These are phyloP conservation scores for Lithosia quadra DNA, from an alignment of 2,888 invertebrate species.

Conservation along the genomic window DNA sequence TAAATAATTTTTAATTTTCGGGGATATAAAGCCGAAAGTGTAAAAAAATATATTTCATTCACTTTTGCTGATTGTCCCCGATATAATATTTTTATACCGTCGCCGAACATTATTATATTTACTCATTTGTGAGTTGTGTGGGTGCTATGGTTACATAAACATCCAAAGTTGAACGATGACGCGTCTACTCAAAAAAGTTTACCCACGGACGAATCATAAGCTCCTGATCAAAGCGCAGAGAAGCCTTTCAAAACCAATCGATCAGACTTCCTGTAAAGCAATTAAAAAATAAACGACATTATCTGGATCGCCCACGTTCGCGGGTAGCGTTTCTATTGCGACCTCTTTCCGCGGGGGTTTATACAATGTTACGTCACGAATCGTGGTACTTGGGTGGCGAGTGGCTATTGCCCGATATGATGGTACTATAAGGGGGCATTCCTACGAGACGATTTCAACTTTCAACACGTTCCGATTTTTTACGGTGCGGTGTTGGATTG, in stretches of 20 bases:
- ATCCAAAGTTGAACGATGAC: conserved; percentile 7
- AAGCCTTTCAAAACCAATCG: conserved; percentile 45
- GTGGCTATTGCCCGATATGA: conserved; percentile 23
- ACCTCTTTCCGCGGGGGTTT: conserved; percentile 38
- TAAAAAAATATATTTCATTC: background rate
- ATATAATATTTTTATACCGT: background rate
- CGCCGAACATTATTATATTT: too few species aligned
- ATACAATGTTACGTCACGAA: conserved; percentile 51
- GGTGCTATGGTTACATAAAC: background rate
- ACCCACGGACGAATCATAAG: conserved; percentile 25
- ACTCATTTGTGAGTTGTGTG: too few species aligned
- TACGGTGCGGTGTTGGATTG: background rate
- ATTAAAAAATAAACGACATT: conserved; percentile 34
- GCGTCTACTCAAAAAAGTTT: conserved; percentile 4
- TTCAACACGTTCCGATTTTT: background rate
- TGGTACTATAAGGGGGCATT: background rate
- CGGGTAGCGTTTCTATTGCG: conserved; percentile 35
- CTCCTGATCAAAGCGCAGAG: conserved; percentile 32
- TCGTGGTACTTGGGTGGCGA: conserved; percentile 48
- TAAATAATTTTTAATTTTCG: too few species aligned
- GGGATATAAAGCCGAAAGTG: background rate
- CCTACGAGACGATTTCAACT: background rate
- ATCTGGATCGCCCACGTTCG: conserved; percentile 31
- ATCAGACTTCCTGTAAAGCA: conserved; percentile 37
- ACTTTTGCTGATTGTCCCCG: background rate